phyloP scores from a whole-genome alignment of 2,797 vertebrate genomes.

The Margarornis squamiger region DNA sequence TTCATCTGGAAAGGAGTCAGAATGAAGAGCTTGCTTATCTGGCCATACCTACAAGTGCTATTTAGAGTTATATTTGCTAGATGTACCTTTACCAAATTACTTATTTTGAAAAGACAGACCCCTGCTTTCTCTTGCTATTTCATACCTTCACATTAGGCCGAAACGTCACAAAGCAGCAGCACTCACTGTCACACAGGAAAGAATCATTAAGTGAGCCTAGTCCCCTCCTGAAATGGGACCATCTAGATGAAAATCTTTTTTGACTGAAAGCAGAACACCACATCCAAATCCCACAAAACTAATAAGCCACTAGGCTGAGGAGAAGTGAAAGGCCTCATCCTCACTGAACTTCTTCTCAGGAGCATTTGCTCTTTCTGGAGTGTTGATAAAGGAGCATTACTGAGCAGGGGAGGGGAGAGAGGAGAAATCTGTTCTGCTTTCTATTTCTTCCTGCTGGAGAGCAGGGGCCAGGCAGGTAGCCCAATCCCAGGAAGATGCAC shows the following conservation, averaged over 20 bases:
- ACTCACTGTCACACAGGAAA: background rate
- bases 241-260: background rate
- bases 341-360: background rate
- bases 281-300: background rate
- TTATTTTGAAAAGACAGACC: background rate
- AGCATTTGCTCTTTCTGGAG: background rate
- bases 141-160: background rate
- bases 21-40: background rate
- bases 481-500: background rate
- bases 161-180: background rate
- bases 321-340: background rate
- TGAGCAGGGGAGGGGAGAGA: background rate
- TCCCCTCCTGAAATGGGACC: background rate
- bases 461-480: background rate
- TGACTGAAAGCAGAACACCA: background rate
- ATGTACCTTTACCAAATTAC: background rate
- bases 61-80: background rate
- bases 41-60: background rate
- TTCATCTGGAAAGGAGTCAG: background rate
- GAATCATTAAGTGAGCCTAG: background rate
- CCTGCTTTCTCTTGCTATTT: background rate
- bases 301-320: background rate
- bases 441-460: background rate
- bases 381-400: background rate
- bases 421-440: background rate